phyloP scores from a whole-genome alignment of 2,888 invertebrate species.

The Xestia sexstrigata region DNA sequence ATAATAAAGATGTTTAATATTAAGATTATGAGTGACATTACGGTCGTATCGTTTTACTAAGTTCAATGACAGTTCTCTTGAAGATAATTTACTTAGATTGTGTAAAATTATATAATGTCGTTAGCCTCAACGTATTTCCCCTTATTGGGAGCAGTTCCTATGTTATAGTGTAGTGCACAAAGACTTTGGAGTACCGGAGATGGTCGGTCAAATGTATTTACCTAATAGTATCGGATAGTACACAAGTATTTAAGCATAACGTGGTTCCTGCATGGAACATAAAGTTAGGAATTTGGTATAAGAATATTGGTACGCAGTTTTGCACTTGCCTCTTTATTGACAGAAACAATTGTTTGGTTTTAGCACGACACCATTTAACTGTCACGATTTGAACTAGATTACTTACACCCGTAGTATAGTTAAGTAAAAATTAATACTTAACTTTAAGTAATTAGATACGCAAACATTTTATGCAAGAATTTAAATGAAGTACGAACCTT shows the following conservation, averaged over 20 bases:
- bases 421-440: too few species aligned
- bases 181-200: not conserved
- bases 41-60: not conserved
- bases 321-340: not conserved
- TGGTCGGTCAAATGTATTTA: not conserved
- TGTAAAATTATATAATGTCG: not conserved
- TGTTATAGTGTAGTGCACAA: not conserved
- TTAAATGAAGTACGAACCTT: too few species aligned
- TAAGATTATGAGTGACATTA: slow-evolving; percentile 11
- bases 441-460: too few species aligned
- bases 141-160: not conserved
- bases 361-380: not conserved
- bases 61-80: not conserved
- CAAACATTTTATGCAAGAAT: too few species aligned
- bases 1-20: slow-evolving; percentile 10
- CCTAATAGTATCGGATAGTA: not conserved
- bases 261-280: not conserved
- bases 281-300: not conserved
- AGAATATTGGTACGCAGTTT: not conserved
- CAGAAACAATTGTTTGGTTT: not conserved
- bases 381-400: not conserved
- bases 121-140: not conserved
- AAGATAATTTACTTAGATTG: not conserved
- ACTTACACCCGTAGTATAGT: too few species aligned
- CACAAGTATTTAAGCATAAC: too few species aligned